These are phyloP conservation scores for Cyphomyrmex costatus DNA, from an alignment of 1,140 invertebrate genomes.

Conservation along the genomic window DNA sequence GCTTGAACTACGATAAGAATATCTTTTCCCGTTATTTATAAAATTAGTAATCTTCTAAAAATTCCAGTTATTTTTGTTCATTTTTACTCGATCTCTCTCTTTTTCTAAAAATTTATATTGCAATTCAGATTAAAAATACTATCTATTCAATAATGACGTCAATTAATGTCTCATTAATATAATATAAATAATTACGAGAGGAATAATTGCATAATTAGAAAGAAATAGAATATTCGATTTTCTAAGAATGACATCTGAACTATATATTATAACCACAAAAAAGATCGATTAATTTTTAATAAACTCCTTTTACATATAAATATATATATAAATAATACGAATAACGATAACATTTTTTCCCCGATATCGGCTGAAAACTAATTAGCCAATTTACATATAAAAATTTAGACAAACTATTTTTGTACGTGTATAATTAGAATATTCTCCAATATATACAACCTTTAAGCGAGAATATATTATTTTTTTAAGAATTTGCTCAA, in stretches of 20 bases:
- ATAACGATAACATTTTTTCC: constrained; percentile 38
- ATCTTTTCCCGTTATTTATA: not conserved
- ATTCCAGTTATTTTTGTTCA: not conserved
- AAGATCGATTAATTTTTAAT: not conserved
- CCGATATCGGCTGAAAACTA: constrained; percentile 18
- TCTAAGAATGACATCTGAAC: not conserved
- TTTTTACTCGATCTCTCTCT: not conserved
- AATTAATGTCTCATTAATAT: constrained; percentile 1
- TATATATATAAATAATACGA: constrained; percentile 16
- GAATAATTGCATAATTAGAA: not conserved
- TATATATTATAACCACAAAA: not conserved
- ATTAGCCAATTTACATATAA: constrained; percentile 28
- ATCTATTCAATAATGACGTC: not conserved
- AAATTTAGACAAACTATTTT: constrained; percentile 37
- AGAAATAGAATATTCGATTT: not conserved
- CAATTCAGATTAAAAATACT: constrained; percentile 8
- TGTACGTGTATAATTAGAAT: constrained; percentile 31
- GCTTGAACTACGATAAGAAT: not conserved
- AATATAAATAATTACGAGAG: not conserved
- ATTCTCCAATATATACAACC: constrained; percentile 15
- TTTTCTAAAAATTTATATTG: not conserved
- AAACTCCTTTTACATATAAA: constrained; percentile 19
- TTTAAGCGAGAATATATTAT: constrained; percentile 10
- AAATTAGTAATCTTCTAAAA: not conserved
- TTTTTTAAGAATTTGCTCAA: not conserved